A percentile compares a stretch with the other conserved stretches of the same genome.
Evolutionary conservation across 2,113 vertebrate genomes (phyloP).

Genomic region (Pomatorhinus ruficollis): DNA sequence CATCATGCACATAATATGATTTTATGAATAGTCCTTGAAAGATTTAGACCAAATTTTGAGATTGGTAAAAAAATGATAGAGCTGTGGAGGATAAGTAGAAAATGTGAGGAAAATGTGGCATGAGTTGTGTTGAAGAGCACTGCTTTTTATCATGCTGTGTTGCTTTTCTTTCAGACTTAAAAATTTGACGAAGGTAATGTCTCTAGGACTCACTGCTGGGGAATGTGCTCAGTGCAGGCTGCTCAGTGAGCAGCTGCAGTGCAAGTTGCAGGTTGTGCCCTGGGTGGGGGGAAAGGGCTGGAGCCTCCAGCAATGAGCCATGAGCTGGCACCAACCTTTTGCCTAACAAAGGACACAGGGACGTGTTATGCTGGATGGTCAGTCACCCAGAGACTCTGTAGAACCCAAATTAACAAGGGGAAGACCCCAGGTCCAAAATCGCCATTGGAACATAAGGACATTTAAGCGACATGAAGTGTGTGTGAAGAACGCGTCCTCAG

Average conservation of each 20-base stretch:
- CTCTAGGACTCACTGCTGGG: neutral
- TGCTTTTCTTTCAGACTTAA: neutral
- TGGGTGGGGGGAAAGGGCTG: neutral
- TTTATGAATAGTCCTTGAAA: neutral
- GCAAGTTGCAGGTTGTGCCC: neutral
- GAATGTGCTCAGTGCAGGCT: neutral
- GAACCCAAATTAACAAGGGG: neutral
- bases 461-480: neutral
- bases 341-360: neutral
- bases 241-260: neutral
- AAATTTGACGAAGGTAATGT: neutral
- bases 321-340: neutral
- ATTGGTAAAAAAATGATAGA: neutral
- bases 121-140: neutral
- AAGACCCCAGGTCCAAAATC: neutral
- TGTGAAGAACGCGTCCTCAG: neutral
- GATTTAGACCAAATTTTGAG: neutral
- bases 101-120: neutral
- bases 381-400: neutral
- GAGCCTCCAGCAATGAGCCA: no score
- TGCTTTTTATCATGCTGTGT: neutral
- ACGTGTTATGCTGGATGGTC: neutral
- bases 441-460: fast-evolving
- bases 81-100: neutral
- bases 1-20: neutral